Percentiles rank a stretch among this genome's conserved stretches.
Evolutionary conservation across 1,140 invertebrate genomes (phyloP).

Genomic region (Drosophila arizonae): DNA sequence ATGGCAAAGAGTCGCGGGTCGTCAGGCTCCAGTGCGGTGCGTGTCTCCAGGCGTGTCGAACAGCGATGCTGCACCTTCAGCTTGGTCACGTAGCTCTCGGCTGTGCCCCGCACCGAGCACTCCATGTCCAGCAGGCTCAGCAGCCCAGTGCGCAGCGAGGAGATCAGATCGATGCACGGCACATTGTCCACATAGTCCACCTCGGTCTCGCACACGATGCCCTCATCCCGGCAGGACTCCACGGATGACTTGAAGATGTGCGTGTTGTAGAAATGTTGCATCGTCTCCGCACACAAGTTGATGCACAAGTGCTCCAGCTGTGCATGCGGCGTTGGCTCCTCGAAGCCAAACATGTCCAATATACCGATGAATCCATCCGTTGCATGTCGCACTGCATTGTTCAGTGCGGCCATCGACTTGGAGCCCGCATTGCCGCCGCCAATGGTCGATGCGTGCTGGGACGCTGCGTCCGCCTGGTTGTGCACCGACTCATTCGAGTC

Average conservation of each 20-base stretch:
- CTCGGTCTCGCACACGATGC: conserved; percentile 94
- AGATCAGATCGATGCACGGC: conserved; percentile 97
- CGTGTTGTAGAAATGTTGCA: conserved; percentile 99
- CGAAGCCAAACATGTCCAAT: conserved; percentile 97
- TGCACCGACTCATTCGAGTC: conserved; percentile 96
- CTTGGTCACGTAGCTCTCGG: conserved; percentile 94
- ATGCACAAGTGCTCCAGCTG: conserved; percentile 97
- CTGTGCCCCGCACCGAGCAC: conserved; percentile 92
- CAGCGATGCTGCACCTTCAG: conserved; percentile 92
- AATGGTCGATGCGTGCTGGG: conserved; percentile 93
- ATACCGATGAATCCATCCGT: conserved; percentile 97
- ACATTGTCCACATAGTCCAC: conserved; percentile 98
- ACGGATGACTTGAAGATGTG: conserved; percentile 97
- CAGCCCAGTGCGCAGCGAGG: conserved; percentile 94
- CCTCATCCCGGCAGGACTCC: conserved; percentile 96
- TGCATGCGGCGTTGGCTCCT: conserved; percentile 92
- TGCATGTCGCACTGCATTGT: conserved; percentile 95
- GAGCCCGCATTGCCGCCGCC: conserved; percentile 91
- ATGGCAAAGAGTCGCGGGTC: conserved; percentile 94
- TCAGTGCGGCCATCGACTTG: conserved; percentile 95
- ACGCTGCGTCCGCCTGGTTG: conserved; percentile 92
- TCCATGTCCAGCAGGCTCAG: conserved; percentile 97
- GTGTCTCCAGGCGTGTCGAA: conserved; percentile 85
- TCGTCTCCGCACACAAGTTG: conserved; percentile 97
- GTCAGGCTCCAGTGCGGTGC: conserved; percentile 84